phyloP scores from a whole-genome alignment of 2,113 vertebrate genomes.

The Labeo catla region DNA sequence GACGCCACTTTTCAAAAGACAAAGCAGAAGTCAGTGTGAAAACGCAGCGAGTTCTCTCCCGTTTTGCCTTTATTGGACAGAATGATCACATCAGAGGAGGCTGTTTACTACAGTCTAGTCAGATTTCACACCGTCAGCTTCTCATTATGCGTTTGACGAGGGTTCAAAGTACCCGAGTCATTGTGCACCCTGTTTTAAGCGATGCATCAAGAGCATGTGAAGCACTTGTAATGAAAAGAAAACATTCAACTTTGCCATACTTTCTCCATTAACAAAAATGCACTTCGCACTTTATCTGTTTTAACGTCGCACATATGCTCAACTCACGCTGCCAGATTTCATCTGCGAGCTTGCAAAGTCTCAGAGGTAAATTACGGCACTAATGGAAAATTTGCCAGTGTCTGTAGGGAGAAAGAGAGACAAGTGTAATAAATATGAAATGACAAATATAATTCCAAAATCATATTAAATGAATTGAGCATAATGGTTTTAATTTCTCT shows the following conservation, averaged over 20 bases:
- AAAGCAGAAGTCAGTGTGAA: constrained; percentile 83
- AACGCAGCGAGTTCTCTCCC: constrained; percentile 74
- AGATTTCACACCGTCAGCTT: constrained; percentile 72
- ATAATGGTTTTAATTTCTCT: constrained; percentile 78
- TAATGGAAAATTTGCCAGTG: constrained; percentile 26
- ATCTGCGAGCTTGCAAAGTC: constrained; percentile 8
- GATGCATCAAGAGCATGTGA: background rate
- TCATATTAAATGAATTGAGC: constrained; percentile 78
- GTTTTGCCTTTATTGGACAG: constrained; percentile 72
- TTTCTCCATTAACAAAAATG: constrained; percentile 2
- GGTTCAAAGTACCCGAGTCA: constrained; percentile 30
- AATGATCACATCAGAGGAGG: constrained; percentile 74
- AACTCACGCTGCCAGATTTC: background rate
- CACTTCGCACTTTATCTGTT: background rate
- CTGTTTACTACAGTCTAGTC: constrained; percentile 72
- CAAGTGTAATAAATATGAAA: background rate
- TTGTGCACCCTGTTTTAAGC: constrained; percentile 34
- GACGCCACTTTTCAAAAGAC: constrained; percentile 92
- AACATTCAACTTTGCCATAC: background rate
- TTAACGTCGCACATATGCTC: background rate
- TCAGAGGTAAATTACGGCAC: constrained; percentile 34
- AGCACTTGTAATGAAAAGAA: background rate
- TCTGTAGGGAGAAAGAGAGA: background rate
- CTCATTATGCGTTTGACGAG: constrained; percentile 49
- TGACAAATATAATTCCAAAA: constrained; percentile 48